Evolutionary conservation across 2,888 invertebrate genomes (phyloP).

Genomic region (Caenorhabditis sp.): DNA sequence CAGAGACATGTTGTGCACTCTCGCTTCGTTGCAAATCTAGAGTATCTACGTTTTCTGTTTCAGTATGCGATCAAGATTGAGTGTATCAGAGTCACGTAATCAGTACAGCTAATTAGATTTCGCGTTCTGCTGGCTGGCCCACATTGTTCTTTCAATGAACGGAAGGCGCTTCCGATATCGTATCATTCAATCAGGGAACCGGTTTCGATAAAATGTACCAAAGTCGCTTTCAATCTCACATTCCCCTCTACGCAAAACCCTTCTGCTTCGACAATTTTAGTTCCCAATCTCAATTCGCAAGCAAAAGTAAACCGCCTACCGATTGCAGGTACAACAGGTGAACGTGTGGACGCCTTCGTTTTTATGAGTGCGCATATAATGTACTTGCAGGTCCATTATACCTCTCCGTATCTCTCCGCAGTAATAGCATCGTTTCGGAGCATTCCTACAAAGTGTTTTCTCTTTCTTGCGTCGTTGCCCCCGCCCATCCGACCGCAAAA

Average conservation of each 20-base stretch:
- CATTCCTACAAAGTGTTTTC: conserved; percentile 10
- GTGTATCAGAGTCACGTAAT: too few species aligned
- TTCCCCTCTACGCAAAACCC: conserved; percentile 9
- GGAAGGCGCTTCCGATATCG: conserved; percentile 4
- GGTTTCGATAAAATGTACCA: conserved; percentile 7
- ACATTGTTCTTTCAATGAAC: background rate
- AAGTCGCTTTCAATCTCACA: conserved; percentile 5
- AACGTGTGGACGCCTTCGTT: conserved; percentile 38
- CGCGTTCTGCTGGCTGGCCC: too few species aligned
- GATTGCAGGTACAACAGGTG: conserved; percentile 27
- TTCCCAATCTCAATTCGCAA: background rate
- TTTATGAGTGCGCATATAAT: conserved; percentile 46
- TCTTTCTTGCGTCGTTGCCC: conserved; percentile 1
- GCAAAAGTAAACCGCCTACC: conserved; percentile 11
- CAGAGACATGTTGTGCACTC: conserved; percentile 3
- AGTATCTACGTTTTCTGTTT: too few species aligned
- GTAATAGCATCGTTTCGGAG: conserved; percentile 46
- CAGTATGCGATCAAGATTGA: too few species aligned
- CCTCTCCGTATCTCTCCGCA: conserved; percentile 53
- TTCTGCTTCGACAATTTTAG: background rate
- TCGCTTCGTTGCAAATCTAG: background rate
- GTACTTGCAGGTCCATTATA: conserved; percentile 38
- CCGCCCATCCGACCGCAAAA: background rate
- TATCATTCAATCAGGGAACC: conserved; percentile 27
- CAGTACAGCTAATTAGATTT: too few species aligned